A percentile compares a stretch with the other conserved stretches of the same genome.
Conservation (phyloP, 2,113 vertebrate species). For the Dicerorhinus sumatrensis region DNA sequence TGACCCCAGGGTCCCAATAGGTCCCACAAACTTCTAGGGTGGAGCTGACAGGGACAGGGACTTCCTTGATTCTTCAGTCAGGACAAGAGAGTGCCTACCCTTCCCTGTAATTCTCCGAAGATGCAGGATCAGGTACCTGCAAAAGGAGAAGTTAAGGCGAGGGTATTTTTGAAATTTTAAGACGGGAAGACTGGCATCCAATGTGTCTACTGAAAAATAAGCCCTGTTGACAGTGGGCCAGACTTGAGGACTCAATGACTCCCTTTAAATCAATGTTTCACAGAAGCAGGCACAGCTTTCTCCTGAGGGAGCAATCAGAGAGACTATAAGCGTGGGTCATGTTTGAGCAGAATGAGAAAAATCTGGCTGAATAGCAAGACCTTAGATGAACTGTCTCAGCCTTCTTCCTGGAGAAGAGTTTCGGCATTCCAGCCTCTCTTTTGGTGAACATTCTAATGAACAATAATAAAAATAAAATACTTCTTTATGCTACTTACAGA, state of each 20-base stretch:
- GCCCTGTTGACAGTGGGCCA: background rate
- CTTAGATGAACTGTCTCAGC: background rate
- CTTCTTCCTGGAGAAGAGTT: slow-evolving; percentile 51
- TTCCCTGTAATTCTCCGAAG: background rate
- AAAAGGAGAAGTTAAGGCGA: background rate
- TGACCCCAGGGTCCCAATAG: background rate
- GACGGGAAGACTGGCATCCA: background rate
- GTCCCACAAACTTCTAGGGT: background rate
- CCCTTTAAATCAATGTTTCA: background rate
- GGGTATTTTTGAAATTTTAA: background rate
- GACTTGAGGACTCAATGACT: background rate
- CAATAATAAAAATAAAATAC: slow-evolving; percentile 67
- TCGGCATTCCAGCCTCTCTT: slow-evolving; percentile 17
- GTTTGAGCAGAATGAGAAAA: background rate
- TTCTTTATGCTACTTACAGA: slow-evolving; percentile 70
- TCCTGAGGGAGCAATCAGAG: background rate
- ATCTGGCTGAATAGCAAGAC: background rate
- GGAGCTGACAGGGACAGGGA: background rate
- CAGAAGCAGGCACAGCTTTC: background rate
- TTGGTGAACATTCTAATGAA: slow-evolving; percentile 67
- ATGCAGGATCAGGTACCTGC: background rate
- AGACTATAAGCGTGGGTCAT: background rate
- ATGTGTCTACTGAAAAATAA: background rate
- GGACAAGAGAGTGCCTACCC: background rate
- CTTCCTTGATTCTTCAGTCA: background rate